Conservation (phyloP, 2,113 vertebrate species). For the Aphelocoma coerulescens region DNA sequence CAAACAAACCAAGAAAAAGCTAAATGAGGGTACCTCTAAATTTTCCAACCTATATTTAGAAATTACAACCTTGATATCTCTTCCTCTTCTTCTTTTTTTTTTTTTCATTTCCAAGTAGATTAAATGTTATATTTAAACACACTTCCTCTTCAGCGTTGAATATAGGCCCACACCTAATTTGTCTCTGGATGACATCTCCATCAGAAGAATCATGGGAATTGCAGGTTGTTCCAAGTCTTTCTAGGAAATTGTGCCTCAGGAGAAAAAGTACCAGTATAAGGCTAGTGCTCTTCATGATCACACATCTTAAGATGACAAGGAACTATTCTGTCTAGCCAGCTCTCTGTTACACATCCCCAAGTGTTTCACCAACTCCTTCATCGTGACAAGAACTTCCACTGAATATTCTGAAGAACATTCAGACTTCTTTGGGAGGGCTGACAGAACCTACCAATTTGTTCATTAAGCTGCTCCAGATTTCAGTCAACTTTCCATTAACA, state of each 20-base stretch:
- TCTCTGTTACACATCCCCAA: neutral
- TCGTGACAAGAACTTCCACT: neutral
- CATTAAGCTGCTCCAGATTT: neutral
- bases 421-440: neutral
- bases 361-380: neutral
- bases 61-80: constrained; percentile 8
- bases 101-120: neutral
- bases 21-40: neutral
- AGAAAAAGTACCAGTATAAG: neutral
- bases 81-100: neutral
- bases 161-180: neutral
- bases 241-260: constrained; percentile 15
- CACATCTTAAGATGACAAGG: neutral
- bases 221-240: constrained; percentile 36
- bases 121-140: constrained; percentile 17
- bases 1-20: neutral
- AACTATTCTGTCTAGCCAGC: neutral
- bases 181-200: neutral
- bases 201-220: neutral
- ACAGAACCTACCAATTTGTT: neutral
- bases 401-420: neutral
- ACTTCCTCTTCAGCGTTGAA: neutral
- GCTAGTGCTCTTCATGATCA: neutral
- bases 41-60: neutral
- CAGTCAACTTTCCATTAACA: neutral